Conservation (phyloP, 1,140 invertebrate genomes). For the Grapholita molesta region DNA sequence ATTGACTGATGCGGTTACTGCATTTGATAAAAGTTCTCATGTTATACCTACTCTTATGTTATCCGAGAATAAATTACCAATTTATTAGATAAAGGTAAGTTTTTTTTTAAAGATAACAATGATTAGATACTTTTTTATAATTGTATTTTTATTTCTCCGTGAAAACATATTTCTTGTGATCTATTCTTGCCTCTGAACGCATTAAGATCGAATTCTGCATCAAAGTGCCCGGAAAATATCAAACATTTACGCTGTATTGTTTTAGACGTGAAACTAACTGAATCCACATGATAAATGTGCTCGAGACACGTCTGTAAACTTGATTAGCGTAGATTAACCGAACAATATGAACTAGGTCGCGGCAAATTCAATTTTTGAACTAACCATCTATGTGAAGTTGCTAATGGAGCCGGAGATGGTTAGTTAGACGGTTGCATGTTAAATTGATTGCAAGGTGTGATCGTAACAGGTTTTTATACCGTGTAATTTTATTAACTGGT, state of each 20-base stretch:
- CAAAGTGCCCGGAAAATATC: background rate
- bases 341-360: conserved; percentile 45
- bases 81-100: too few relatives aligned
- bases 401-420: conserved; percentile 4
- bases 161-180: too few relatives aligned
- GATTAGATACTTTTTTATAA: too few relatives aligned
- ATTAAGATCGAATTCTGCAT: background rate
- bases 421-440: background rate
- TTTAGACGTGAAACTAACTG: conserved; percentile 26
- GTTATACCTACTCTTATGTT: too few relatives aligned
- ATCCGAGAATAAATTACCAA: too few relatives aligned
- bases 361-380: conserved; percentile 42
- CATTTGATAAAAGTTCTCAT: background rate
- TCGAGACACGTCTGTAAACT: conserved; percentile 43
- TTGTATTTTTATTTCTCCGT: too few relatives aligned
- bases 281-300: conserved; percentile 44
- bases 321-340: conserved; percentile 52
- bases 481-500: background rate
- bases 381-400: conserved; percentile 15
- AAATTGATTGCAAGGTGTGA: background rate
- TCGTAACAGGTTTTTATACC: background rate
- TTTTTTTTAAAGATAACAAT: too few relatives aligned
- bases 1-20: background rate
- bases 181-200: too few relatives aligned
- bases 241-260: conserved; percentile 14